These are phyloP conservation scores for Decapterus maruadsi DNA, from an alignment of 2,797 vertebrate genomes.

Conservation along the genomic window DNA sequence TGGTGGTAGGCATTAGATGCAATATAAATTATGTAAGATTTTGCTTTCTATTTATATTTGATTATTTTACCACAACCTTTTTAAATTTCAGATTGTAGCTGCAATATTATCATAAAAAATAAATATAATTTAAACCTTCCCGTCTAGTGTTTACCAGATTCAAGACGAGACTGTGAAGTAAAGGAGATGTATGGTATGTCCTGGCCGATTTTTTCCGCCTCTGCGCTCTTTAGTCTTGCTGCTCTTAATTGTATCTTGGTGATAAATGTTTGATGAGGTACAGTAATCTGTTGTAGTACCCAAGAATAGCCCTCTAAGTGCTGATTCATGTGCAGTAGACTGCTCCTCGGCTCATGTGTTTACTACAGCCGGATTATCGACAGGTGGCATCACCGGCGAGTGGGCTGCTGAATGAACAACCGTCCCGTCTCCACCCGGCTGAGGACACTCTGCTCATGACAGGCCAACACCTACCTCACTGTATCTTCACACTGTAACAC, in stretches of 20 bases:
- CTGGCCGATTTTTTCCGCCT: not conserved
- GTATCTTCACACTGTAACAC: not conserved
- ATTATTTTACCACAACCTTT: not conserved
- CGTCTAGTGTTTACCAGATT: no score
- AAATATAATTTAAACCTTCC: not conserved
- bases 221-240: constrained; percentile 19
- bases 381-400: constrained; percentile 61
- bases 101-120: not conserved
- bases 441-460: constrained; percentile 3
- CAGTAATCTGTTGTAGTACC: constrained; percentile 65
- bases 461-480: not conserved
- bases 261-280: constrained; percentile 80
- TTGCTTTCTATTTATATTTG: not conserved
- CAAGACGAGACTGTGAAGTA: not conserved
- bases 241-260: constrained; percentile 55
- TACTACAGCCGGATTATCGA: constrained; percentile 66
- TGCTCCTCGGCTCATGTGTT: constrained; percentile 55
- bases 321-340: constrained; percentile 69
- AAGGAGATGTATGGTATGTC: not conserved
- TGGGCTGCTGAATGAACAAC: constrained; percentile 38
- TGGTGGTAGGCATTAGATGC: not conserved
- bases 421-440: not conserved
- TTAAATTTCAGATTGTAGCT: not conserved
- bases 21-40: not conserved
- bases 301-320: constrained; percentile 70